Percentiles rank a stretch among this genome's conserved stretches.
These are phyloP conservation scores for Mycteria americana DNA, from an alignment of 2,797 vertebrate genomes.

Conservation along the genomic window DNA sequence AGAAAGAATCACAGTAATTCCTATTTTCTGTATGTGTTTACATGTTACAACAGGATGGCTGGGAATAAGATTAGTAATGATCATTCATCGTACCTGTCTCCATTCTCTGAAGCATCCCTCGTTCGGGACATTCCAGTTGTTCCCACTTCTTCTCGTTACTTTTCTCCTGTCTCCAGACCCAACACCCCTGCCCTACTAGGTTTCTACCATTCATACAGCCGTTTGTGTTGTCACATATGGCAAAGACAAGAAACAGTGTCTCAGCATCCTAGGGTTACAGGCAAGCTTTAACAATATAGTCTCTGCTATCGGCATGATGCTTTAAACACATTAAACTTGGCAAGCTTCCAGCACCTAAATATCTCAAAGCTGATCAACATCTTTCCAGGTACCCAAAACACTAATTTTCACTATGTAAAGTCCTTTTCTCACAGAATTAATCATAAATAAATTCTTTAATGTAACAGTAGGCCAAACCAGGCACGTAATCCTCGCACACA, in stretches of 20 bases:
- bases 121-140: neutral
- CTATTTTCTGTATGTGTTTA: neutral
- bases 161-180: neutral
- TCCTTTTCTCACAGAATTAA: neutral
- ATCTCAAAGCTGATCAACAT: neutral
- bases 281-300: neutral
- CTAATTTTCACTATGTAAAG: neutral
- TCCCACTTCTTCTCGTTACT: neutral
- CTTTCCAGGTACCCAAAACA: neutral
- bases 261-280: neutral
- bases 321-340: neutral
- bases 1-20: neutral
- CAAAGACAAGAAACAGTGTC: neutral
- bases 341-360: neutral
- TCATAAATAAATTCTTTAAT: neutral
- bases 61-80: neutral
- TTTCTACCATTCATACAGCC: neutral
- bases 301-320: neutral
- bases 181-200: neutral
- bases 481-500: rapidly evolving
- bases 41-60: neutral
- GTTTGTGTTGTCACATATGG: neutral
- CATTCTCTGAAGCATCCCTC: neutral
- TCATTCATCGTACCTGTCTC: neutral
- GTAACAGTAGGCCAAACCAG: neutral